A percentile compares a stretch with the other conserved stretches of the same genome.
Evolutionary conservation across 1,140 invertebrate species (phyloP).

Genomic region (Drosophila nasuta): DNA sequence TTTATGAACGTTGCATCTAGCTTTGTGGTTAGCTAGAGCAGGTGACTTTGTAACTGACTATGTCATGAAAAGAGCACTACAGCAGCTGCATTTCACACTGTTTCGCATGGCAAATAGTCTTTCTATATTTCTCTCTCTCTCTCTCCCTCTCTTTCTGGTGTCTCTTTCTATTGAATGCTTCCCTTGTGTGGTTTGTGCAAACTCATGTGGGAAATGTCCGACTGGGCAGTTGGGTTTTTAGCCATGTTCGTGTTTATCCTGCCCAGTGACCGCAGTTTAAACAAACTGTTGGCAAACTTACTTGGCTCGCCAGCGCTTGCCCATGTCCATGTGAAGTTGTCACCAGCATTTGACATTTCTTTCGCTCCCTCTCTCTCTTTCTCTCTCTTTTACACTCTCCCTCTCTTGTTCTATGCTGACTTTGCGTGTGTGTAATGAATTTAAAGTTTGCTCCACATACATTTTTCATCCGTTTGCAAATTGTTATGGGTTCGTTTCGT

Average conservation of each 20-base stretch:
- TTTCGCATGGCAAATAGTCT: no score
- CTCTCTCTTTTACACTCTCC: not conserved
- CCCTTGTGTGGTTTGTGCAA: not conserved
- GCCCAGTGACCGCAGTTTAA: constrained; percentile 74
- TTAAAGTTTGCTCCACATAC: constrained; percentile 79
- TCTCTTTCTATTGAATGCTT: not conserved
- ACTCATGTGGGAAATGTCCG: constrained; percentile 12
- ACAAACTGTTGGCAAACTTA: constrained; percentile 64
- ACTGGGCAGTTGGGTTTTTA: constrained; percentile 29
- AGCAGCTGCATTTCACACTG: not conserved
- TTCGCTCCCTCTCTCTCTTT: not conserved
- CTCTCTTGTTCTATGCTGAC: constrained; percentile 33
- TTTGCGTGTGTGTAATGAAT: constrained; percentile 82
- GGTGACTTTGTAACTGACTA: not conserved
- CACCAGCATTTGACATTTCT: constrained; percentile 47
- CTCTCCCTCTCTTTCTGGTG: not conserved
- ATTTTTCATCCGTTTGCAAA: constrained; percentile 79
- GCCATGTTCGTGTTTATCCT: constrained; percentile 49
- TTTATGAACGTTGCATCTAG: not conserved
- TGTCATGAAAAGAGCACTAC: not conserved
- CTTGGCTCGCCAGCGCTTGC: constrained; percentile 14
- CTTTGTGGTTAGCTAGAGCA: no score
- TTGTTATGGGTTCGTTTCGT: constrained; percentile 66
- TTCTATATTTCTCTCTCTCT: no score
- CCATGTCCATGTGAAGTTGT: constrained; percentile 58